These are phyloP conservation scores for Sapajus apella DNA, from an alignment of 2,113 vertebrate genomes.

Conservation along the genomic window DNA sequence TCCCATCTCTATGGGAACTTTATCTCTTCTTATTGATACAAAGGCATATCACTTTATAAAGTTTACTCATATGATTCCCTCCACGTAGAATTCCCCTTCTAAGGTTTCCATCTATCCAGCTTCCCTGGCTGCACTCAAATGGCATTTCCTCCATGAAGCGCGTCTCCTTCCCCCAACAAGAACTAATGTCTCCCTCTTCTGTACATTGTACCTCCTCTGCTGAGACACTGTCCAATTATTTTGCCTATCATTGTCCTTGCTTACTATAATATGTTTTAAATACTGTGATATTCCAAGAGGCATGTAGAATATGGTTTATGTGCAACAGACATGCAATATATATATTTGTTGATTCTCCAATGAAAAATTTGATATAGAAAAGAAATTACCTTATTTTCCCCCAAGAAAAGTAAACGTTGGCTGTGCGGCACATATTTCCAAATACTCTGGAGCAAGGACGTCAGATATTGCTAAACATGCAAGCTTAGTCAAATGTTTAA, in stretches of 20 bases:
- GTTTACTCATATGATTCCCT: neutral
- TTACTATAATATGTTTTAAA: neutral
- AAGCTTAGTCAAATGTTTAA: neutral
- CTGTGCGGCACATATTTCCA: constrained; percentile 13
- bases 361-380: constrained; percentile 19
- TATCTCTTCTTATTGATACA: no score
- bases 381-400: neutral
- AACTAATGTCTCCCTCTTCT: neutral
- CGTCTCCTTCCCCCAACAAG: neutral
- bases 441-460: neutral
- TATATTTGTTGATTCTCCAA: neutral
- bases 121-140: neutral
- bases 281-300: neutral
- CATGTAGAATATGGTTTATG: neutral
- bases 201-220: neutral
- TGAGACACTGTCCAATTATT: neutral
- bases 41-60: no score
- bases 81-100: neutral
- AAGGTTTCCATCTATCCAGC: neutral
- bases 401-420: constrained; percentile 16
- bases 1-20: neutral
- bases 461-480: neutral
- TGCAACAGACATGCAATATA: neutral
- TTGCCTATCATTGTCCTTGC: neutral
- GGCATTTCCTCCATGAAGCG: neutral